phyloP scores from a whole-genome alignment of 2,888 invertebrate genomes.

The Sipunculus nudus region DNA sequence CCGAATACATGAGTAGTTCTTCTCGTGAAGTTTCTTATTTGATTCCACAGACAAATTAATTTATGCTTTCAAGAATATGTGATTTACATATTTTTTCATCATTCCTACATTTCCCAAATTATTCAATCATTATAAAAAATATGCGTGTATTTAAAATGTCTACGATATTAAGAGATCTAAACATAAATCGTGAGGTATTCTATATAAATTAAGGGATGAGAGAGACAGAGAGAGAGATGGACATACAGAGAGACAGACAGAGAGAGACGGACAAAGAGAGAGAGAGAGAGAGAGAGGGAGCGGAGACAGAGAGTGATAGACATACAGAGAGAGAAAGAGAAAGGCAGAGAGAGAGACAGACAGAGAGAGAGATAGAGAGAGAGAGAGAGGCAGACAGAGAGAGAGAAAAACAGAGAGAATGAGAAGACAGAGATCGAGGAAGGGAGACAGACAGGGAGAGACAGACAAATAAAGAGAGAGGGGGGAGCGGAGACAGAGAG shows the following conservation, averaged over 20 bases:
- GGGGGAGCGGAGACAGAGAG: neutral
- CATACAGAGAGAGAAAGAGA: neutral
- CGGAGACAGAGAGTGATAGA: neutral
- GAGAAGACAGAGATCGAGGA: neutral
- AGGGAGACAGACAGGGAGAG: neutral
- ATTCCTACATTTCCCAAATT: too few relatives aligned
- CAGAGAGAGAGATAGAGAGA: neutral
- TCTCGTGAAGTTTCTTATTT: too few relatives aligned
- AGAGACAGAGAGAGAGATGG: neutral
- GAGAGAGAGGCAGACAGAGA: neutral
- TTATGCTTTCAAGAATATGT: too few relatives aligned
- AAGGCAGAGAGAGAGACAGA: neutral
- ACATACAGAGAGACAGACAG: neutral
- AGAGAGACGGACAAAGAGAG: neutral
- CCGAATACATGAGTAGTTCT: too few relatives aligned
- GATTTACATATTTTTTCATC: too few relatives aligned
- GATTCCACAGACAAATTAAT: too few relatives aligned
- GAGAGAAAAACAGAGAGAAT: neutral
- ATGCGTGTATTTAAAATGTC: too few relatives aligned
- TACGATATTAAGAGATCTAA: too few relatives aligned
- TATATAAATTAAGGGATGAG: too few relatives aligned
- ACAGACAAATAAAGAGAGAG: conserved; percentile 2
- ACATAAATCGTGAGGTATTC: too few relatives aligned
- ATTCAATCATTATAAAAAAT: too few relatives aligned
- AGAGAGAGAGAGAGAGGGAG: neutral